These are phyloP conservation scores for Phylloscopus collybita DNA, from an alignment of 2,797 vertebrate species.

Conservation along the genomic window DNA sequence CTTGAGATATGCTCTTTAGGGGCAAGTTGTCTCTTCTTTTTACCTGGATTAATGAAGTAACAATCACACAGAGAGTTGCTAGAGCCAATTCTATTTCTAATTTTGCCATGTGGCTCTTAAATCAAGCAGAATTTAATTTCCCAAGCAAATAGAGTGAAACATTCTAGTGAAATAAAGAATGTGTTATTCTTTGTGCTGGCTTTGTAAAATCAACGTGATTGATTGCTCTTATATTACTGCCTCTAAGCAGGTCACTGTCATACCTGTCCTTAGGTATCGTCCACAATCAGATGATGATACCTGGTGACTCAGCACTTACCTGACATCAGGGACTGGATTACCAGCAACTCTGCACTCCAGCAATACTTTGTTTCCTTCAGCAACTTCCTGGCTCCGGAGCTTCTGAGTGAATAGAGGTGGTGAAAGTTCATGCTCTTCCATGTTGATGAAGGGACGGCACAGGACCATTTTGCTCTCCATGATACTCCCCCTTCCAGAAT, in stretches of 20 bases:
- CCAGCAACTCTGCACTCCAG: constrained; percentile 91
- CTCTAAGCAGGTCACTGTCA: background rate
- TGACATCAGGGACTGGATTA: constrained; percentile 88
- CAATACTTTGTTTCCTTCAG: constrained; percentile 88
- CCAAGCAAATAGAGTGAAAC: background rate
- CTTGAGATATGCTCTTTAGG: background rate
- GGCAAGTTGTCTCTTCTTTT: background rate
- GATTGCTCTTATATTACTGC: background rate
- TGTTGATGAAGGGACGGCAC: constrained; percentile 27
- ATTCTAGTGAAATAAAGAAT: background rate
- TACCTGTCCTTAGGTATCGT: background rate
- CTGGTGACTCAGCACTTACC: constrained; percentile 75
- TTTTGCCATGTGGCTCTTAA: background rate
- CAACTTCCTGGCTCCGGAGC: constrained; percentile 94
- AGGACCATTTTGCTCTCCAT: background rate
- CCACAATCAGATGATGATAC: background rate
- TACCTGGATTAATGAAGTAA: background rate
- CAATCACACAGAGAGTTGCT: background rate
- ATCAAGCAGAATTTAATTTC: background rate
- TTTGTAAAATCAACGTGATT: background rate
- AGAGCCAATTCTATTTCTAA: background rate
- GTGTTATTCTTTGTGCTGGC: background rate
- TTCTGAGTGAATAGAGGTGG: constrained; percentile 92
- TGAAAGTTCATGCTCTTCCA: constrained; percentile 64
- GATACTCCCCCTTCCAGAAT: background rate